These are phyloP conservation scores for Pangasianodon gigas DNA, from an alignment of 2,113 vertebrate genomes.

Conservation along the genomic window DNA sequence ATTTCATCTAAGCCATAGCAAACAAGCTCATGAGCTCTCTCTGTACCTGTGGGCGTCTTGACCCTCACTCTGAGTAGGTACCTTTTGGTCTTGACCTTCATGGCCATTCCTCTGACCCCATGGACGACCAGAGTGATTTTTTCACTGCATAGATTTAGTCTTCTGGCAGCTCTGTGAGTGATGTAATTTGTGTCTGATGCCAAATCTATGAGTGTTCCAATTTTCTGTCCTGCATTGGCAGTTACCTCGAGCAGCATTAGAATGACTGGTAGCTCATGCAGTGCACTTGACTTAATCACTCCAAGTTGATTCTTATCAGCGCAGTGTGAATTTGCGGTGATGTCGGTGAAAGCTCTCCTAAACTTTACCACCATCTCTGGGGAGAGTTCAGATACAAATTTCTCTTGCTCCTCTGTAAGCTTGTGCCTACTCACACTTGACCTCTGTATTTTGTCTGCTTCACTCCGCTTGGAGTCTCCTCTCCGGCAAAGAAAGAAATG, in stretches of 20 bases:
- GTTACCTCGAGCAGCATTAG: slow-evolving; percentile 50
- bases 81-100: slow-evolving; percentile 31
- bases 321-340: neutral
- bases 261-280: slow-evolving; percentile 16
- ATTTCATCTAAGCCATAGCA: too few species aligned
- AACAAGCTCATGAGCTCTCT: neutral
- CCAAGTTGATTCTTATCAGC: too few species aligned
- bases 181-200: slow-evolving; percentile 39
- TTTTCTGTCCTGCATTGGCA: slow-evolving; percentile 49
- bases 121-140: slow-evolving; percentile 42
- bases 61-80: slow-evolving; percentile 41
- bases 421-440: neutral
- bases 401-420: slow-evolving; percentile 43
- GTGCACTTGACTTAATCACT: neutral
- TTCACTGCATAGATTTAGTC: slow-evolving; percentile 34
- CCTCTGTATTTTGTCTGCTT: neutral
- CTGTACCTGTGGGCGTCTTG: neutral
- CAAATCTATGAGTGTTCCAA: slow-evolving; percentile 45
- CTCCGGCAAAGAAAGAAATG: neutral
- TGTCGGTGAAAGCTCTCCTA: slow-evolving; percentile 47
- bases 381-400: slow-evolving; percentile 33
- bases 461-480: neutral
- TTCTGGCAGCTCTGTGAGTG: slow-evolving; percentile 43
- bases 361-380: slow-evolving; percentile 38
- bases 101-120: slow-evolving; percentile 39